Conservation (phyloP, 2,113 vertebrate genomes). For the Indicator maculatus region DNA sequence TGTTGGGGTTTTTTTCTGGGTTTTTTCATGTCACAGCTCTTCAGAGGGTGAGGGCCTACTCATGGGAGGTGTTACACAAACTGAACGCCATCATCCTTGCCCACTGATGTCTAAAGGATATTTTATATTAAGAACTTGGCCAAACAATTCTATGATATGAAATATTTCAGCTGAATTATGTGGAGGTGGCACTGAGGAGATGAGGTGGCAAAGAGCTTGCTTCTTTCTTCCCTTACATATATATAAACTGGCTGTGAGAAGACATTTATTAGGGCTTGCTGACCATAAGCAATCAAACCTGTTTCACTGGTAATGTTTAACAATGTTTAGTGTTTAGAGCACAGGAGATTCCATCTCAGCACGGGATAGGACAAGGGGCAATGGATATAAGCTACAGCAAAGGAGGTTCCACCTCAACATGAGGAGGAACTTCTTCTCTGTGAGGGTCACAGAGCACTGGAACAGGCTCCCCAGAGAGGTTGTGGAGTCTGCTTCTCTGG, state of each 20-base stretch:
- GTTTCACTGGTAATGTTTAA: rapidly evolving
- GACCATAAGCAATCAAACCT: background rate
- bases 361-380: no score
- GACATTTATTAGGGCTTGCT: background rate
- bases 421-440: no score
- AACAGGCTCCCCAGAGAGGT: no score
- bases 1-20: background rate
- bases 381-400: no score
- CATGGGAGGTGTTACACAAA: rapidly evolving
- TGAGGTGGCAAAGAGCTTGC: background rate
- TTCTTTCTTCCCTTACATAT: background rate
- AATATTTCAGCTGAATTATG: background rate
- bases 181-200: background rate
- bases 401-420: no score
- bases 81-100: background rate
- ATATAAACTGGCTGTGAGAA: background rate
- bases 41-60: rapidly evolving
- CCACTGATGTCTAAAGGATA: background rate
- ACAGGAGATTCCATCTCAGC: no score
- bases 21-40: no score
- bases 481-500: no score
- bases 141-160: no score
- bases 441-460: no score
- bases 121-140: background rate
- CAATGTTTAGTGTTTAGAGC: no score